These are phyloP conservation scores for Melopsittacus undulatus DNA, from an alignment of 2,797 vertebrate species.

Conservation along the genomic window DNA sequence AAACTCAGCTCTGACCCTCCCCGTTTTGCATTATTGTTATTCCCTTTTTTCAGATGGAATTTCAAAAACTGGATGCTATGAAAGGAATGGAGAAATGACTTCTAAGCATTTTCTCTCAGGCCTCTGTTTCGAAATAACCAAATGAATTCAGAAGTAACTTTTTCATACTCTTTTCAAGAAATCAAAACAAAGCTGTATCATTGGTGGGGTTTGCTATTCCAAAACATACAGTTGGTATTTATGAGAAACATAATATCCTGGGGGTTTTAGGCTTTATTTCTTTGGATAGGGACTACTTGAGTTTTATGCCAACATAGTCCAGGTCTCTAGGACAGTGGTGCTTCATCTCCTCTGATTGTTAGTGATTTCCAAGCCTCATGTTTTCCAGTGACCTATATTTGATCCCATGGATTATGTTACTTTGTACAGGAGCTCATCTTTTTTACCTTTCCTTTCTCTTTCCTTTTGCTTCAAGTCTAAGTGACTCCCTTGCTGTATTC, in stretches of 20 bases:
- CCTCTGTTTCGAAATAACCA: background rate
- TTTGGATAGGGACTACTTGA: background rate
- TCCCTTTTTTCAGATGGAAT: background rate
- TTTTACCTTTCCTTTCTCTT: background rate
- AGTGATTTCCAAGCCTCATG: background rate
- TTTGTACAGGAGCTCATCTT: background rate
- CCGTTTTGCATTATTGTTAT: background rate
- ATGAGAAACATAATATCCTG: background rate
- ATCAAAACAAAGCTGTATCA: background rate
- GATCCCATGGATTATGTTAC: background rate
- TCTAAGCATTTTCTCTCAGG: background rate
- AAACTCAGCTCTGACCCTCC: background rate
- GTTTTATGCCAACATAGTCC: background rate
- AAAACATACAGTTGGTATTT: background rate
- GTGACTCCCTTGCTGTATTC: background rate
- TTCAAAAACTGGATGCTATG: slow-evolving; percentile 2
- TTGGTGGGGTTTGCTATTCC: background rate
- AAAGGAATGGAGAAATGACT: background rate
- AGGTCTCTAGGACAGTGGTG: background rate
- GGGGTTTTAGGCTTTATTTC: background rate
- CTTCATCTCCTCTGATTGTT: background rate
- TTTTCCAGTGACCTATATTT: background rate
- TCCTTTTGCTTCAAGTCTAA: background rate
- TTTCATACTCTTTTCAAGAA: slow-evolving; percentile 40
- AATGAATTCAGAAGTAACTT: slow-evolving; percentile 5